These are phyloP conservation scores for Caiman crocodilus DNA, from an alignment of 2,797 vertebrate genomes.

Conservation along the genomic window DNA sequence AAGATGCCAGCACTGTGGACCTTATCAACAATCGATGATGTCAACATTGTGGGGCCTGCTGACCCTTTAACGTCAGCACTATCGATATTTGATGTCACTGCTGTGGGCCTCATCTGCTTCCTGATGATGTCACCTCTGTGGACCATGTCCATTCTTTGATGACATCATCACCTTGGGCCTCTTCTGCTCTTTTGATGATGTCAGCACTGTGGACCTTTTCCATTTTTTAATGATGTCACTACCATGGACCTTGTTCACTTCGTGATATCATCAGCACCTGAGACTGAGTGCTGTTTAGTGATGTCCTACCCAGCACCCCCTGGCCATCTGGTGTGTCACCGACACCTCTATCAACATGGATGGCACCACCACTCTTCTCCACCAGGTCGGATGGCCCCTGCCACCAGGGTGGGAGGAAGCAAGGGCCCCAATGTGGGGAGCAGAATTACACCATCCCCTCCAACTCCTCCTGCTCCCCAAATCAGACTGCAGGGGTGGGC, in stretches of 20 bases:
- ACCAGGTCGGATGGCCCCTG: neutral
- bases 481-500: neutral
- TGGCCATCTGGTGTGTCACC: neutral
- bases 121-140: slow-evolving; percentile 31
- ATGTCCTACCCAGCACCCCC: neutral
- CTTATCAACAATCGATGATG: neutral
- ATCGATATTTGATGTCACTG: neutral
- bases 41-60: neutral
- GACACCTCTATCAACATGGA: neutral
- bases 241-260: neutral
- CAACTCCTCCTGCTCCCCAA: neutral
- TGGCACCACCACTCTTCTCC: neutral
- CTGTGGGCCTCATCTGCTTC: neutral
- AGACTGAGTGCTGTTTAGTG: neutral
- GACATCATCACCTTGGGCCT: neutral
- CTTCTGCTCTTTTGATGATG: neutral
- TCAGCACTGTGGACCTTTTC: neutral
- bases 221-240: neutral
- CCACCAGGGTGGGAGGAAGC: neutral
- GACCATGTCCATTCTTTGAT: neutral
- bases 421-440: neutral
- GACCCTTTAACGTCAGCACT: neutral
- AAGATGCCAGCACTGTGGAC: slow-evolving; percentile 30
- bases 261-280: neutral
- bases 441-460: neutral